Percentiles rank a stretch among this genome's conserved stretches.
phyloP scores from a whole-genome alignment of 2,113 vertebrate species.

The Puffinus mauretanicus region DNA sequence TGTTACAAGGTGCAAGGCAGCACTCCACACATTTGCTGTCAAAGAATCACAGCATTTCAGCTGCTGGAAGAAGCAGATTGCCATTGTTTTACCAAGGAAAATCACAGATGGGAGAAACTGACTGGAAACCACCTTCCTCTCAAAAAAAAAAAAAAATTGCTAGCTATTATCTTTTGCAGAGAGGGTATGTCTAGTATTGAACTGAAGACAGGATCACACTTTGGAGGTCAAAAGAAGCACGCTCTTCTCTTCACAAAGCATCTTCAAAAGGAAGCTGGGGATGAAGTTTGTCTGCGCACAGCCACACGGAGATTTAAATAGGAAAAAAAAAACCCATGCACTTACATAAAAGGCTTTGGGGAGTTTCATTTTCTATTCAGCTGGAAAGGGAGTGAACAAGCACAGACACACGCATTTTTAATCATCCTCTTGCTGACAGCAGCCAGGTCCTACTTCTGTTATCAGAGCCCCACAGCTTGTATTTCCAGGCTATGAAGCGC shows the following conservation, averaged over 20 bases:
- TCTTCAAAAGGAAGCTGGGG: background rate
- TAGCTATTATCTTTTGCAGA: background rate
- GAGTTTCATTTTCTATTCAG: slow-evolving; percentile 37
- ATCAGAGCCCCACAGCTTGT: slow-evolving; percentile 4
- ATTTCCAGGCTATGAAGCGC: background rate
- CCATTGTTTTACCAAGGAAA: background rate
- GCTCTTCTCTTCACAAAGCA: background rate
- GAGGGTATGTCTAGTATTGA: background rate
- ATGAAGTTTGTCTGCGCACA: background rate
- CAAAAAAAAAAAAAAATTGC: background rate
- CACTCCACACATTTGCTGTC: background rate
- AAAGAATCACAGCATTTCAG: background rate
- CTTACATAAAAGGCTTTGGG: slow-evolving; percentile 36
- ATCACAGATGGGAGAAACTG: slow-evolving; percentile 1
- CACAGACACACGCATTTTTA: background rate
- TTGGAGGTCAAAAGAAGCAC: background rate
- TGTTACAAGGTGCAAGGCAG: background rate
- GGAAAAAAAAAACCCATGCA: background rate
- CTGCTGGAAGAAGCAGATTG: slow-evolving; percentile 10
- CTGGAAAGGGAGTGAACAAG: background rate
- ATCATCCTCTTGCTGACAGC: slow-evolving; percentile 18
- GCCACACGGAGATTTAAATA: background rate
- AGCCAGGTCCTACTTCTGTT: slow-evolving; percentile 10
- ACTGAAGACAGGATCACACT: background rate
- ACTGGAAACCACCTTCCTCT: background rate